Evolutionary conservation across 2,888 invertebrate species (phyloP), one percentile per base, ranked within the genome.

Genomic region (Desoria tigrina): DNA sequence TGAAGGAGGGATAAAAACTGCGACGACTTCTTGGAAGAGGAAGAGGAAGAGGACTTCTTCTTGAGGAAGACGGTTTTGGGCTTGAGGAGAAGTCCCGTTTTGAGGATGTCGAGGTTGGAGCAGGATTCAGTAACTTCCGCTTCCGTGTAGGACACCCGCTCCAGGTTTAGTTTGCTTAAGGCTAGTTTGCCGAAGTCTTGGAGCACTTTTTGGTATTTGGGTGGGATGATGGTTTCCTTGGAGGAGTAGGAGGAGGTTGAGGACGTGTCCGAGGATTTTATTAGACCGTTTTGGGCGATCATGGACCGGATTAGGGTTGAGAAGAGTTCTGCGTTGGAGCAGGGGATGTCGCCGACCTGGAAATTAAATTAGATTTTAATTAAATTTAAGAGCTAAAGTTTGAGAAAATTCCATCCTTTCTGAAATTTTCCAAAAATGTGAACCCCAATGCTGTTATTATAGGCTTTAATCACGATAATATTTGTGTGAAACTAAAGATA

Each of bases 121-220:
- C 81, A 81, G 65, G 80, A 79, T 67, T 81, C 80, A 58, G 82
- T 78, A n/a, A 84, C 79, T 72, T 84, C 84, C 1, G 81, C 78
- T 68, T 83, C 81, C 2, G 82, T 82, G 74, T 84, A 83, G 66
- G 80, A 81, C 55, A 82, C 81, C 49, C 68, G 64, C 28, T 63
- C 79, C 68, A 81, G 81, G 73, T 83, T 81, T 37, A 84, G 77
- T 32, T 82, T 82, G 49, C 82, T 81, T 45, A 84, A 74, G 1
- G 83, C 81, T 50, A 84, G 77, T 68, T 83, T 81, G 1, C 84
- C 84, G 69, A 84, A 81, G 74, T 84, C 84, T 50, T 84, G 82
- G 23, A 84, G 79, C 11, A 83, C 79, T 68, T 82, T 81, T 59
- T 81, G 79, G 67, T 81, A 82, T 66, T 82, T 81, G 0, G 79